phyloP scores from a whole-genome alignment of 2,888 invertebrate species.

The Drosophila percnosoma region DNA sequence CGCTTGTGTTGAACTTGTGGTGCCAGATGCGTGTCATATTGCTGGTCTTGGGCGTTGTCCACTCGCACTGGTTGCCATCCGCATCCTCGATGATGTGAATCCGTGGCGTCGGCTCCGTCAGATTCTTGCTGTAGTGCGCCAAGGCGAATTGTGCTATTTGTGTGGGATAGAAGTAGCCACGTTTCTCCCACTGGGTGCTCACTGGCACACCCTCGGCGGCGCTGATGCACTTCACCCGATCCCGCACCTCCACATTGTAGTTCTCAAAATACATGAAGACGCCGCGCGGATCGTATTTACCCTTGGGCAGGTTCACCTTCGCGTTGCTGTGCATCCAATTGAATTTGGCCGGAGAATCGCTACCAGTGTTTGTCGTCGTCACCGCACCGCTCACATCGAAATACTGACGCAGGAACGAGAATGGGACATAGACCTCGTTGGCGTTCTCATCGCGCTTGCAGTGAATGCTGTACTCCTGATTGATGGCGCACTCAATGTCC shows the following conservation, averaged over 20 bases:
- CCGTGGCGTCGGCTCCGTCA: constrained; percentile 93
- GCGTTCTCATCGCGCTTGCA: constrained; percentile 91
- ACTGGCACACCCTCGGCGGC: constrained; percentile 97
- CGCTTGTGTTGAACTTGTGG: constrained; percentile 86
- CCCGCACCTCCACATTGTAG: constrained; percentile 97
- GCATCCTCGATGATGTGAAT: constrained; percentile 91
- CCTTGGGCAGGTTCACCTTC: constrained; percentile 94
- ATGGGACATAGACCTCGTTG: constrained; percentile 94
- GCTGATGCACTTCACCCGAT: constrained; percentile 97
- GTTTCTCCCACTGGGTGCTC: constrained; percentile 98
- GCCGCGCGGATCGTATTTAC: constrained; percentile 94
- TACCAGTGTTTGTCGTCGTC: constrained; percentile 60
- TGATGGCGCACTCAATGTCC: constrained; percentile 94
- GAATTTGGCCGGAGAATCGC: constrained; percentile 88
- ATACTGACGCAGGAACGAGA: constrained; percentile 96
- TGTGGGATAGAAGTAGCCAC: constrained; percentile 98
- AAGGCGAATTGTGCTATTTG: constrained; percentile 99
- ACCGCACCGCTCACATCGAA: constrained; percentile 97
- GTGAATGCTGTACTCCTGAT: constrained; percentile 92
- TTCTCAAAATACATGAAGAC: constrained; percentile 98
- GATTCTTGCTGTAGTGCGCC: constrained; percentile 98
- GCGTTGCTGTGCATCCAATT: constrained; percentile 98
- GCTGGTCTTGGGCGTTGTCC: constrained; percentile 91
- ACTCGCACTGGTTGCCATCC: constrained; percentile 88
- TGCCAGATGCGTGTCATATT: constrained; percentile 88